These are phyloP conservation scores for Monomorium pharaonis DNA, from an alignment of 1,140 invertebrate species.

Conservation along the genomic window DNA sequence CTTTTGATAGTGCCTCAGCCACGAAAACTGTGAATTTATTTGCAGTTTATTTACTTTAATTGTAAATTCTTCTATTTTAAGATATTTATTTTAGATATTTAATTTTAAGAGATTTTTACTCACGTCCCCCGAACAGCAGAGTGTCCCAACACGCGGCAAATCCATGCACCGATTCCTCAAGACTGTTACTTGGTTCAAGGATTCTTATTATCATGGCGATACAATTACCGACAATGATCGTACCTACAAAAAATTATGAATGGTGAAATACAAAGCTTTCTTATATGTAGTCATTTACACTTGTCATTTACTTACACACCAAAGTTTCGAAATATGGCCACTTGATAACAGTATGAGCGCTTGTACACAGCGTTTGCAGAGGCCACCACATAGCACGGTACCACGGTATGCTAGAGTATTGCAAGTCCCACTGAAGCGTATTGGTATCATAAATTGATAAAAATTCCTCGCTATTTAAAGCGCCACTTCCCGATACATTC, in stretches of 20 bases:
- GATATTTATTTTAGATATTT: slow-evolving; percentile 2
- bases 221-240: slow-evolving; percentile 89
- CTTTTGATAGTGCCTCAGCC: slow-evolving; percentile 90
- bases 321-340: slow-evolving; percentile 91
- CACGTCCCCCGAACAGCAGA: slow-evolving; percentile 89
- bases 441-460: slow-evolving; percentile 91
- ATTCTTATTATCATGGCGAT: slow-evolving; percentile 89
- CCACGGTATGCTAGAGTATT: slow-evolving; percentile 89
- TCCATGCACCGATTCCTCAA: slow-evolving; percentile 86
- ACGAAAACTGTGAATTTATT: slow-evolving; percentile 89
- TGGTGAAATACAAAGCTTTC: not conserved
- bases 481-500: slow-evolving; percentile 89
- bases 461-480: slow-evolving; percentile 91
- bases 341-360: slow-evolving; percentile 87
- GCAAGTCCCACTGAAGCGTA: slow-evolving; percentile 90
- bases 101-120: slow-evolving; percentile 78
- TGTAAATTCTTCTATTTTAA: not conserved
- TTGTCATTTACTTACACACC: slow-evolving; percentile 87
- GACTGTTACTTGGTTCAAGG: slow-evolving; percentile 82
- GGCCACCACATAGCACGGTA: slow-evolving; percentile 87
- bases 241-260: slow-evolving; percentile 85
- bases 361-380: slow-evolving; percentile 87
- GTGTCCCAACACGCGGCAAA: slow-evolving; percentile 92
- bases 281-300: not conserved
- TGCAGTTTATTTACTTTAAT: not conserved